Base-by-base conservation (phyloP, 2,113 vertebrate species). In the Triplophysa siluroides region DNA sequence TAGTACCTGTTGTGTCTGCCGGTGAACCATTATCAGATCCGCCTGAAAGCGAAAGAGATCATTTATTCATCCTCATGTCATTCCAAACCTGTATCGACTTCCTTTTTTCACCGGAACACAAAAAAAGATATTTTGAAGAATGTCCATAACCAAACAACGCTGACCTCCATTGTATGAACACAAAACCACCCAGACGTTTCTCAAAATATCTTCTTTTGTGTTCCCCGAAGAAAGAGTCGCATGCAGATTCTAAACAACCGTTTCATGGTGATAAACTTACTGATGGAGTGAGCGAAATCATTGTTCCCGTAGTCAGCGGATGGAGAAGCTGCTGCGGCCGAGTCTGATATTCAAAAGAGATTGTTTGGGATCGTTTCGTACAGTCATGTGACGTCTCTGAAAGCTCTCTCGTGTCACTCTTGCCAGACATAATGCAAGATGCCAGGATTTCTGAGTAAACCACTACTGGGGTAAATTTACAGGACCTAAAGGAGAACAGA, bases 1-100 rank as follows among this genome's bases (percentile, higher is more conserved):
- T 81, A 52, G 1, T 58, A 85, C 84, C 84, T 83, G 79, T 77
- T 21, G 63, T 67, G 16, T 83, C 79, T 41, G 50, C 62, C 26
- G 52, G 47, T 41, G 41, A 62, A 66, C 76, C 80, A 69, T 68
- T 79, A 41, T 86, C 79, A 68, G 72, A 79, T 26, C 11, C 16
- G 7, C 83, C 86, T 86, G 52, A 50, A 81, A 60, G 64, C 19
- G 72, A 16, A 74, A 81, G 50, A 12, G 12, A 24, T 13, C 26
- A 71, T 68, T 68, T 43, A 68, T 38, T 38, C 5, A 38, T 38
- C 33, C 5, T 38, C 33, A 38, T 38, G 33, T 38, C 33, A 38
- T 38, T 38, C 33, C 33, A 38, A 38, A 38, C 33, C 33, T 38
- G 5, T 38, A 38, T 38, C 29, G 6, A 38, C 33, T 38, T 38